Evolutionary conservation across 2,113 vertebrate species (phyloP).

Genomic region (Dissostichus mawsoni): DNA sequence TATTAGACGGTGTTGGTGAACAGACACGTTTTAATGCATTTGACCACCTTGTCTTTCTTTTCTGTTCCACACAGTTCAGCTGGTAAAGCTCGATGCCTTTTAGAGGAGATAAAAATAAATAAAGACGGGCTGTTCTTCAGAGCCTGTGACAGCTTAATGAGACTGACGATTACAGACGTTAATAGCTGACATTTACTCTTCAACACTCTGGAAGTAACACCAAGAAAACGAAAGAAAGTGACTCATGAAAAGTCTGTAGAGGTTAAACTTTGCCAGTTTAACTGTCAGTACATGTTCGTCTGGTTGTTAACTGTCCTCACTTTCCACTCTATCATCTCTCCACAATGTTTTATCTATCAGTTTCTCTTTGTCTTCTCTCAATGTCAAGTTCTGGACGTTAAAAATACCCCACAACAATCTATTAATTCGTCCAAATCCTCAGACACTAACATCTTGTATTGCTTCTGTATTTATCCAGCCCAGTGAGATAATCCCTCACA

Average conservation of each 20-base stretch:
- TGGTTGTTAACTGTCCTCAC: neutral
- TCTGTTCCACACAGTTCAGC: neutral
- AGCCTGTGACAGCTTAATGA: slow-evolving; percentile 17
- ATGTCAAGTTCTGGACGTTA: too few relatives aligned
- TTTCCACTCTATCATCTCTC: too few relatives aligned
- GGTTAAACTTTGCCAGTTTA: neutral
- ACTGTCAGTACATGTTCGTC: neutral
- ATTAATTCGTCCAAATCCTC: too few relatives aligned
- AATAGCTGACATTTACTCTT: slow-evolving; percentile 29
- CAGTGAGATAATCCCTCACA: slow-evolving; percentile 24
- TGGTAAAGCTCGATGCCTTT: neutral
- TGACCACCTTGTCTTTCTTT: too few relatives aligned
- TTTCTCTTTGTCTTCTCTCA: neutral
- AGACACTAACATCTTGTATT: too few relatives aligned
- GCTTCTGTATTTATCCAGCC: slow-evolving; percentile 33
- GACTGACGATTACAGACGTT: neutral
- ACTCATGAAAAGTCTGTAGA: neutral
- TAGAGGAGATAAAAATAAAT: neutral
- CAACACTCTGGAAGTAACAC: neutral
- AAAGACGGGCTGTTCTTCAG: neutral
- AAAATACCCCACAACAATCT: too few relatives aligned
- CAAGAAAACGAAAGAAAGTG: neutral
- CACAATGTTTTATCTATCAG: neutral
- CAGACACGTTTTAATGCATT: too few relatives aligned
- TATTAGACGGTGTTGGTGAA: too few relatives aligned